Conservation (phyloP, 2,113 vertebrate genomes). For the Hypanus sabinus region DNA sequence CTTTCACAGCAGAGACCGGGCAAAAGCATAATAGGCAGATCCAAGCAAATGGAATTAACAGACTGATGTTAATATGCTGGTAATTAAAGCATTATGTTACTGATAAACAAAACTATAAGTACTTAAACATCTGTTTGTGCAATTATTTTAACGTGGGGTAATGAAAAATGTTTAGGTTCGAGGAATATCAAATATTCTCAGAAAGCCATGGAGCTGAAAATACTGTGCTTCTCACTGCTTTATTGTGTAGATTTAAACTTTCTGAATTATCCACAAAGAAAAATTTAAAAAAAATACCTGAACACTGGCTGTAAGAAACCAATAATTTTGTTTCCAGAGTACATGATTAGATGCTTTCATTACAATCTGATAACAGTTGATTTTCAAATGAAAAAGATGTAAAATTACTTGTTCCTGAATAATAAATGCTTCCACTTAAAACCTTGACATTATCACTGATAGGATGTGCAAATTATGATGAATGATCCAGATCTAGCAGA, state of each 20-base stretch:
- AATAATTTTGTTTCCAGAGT: background rate
- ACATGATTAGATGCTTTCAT: background rate
- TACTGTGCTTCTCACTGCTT: background rate
- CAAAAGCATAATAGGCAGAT: background rate
- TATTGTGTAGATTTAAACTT: background rate
- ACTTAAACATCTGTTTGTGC: background rate
- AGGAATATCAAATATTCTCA: background rate
- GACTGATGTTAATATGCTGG: background rate
- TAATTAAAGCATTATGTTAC: background rate
- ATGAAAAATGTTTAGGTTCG: background rate
- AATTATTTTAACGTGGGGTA: background rate
- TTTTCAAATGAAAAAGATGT: background rate
- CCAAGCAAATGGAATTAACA: background rate
- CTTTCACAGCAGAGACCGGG: background rate
- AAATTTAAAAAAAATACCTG: background rate
- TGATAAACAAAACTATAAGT: background rate
- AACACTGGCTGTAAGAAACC: background rate
- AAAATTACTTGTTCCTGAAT: background rate
- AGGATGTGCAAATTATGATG: background rate
- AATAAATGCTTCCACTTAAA: background rate
- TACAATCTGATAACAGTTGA: background rate
- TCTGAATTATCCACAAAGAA: background rate
- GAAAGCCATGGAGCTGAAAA: background rate
- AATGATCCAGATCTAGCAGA: no score
- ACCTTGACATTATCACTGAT: background rate